phyloP scores from a whole-genome alignment of 2,113 vertebrate genomes.

The Chamaea fasciata region DNA sequence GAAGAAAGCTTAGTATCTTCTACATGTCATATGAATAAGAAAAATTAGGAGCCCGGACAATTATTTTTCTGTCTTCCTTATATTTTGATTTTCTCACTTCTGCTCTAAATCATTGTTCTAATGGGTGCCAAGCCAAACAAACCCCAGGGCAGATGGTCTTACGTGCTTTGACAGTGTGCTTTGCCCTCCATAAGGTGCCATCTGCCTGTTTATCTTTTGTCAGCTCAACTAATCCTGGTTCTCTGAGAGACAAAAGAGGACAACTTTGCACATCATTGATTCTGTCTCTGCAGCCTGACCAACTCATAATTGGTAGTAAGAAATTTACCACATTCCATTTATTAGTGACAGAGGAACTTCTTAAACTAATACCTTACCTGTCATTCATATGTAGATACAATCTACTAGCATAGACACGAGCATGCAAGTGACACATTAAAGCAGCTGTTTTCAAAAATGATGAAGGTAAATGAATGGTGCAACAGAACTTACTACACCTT shows the following conservation, averaged over 20 bases:
- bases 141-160: neutral
- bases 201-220: constrained; percentile 30
- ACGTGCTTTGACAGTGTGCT: neutral
- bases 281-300: neutral
- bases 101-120: neutral
- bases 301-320: neutral
- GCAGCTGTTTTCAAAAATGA: neutral
- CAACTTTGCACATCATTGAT: neutral
- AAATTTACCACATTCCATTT: neutral
- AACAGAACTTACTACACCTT: neutral
- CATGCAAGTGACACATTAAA: neutral
- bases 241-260: constrained; percentile 1
- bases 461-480: neutral
- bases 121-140: neutral
- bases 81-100: neutral
- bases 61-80: neutral
- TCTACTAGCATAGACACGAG: neutral
- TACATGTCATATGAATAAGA: neutral
- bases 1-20: neutral
- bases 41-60: neutral
- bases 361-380: neutral
- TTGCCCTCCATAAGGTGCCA: constrained; percentile 4
- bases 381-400: neutral
- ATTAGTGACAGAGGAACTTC: neutral
- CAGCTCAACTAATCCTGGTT: neutral